Conservation (phyloP, 2,113 vertebrate genomes). For the Alexandromys fortis region DNA sequence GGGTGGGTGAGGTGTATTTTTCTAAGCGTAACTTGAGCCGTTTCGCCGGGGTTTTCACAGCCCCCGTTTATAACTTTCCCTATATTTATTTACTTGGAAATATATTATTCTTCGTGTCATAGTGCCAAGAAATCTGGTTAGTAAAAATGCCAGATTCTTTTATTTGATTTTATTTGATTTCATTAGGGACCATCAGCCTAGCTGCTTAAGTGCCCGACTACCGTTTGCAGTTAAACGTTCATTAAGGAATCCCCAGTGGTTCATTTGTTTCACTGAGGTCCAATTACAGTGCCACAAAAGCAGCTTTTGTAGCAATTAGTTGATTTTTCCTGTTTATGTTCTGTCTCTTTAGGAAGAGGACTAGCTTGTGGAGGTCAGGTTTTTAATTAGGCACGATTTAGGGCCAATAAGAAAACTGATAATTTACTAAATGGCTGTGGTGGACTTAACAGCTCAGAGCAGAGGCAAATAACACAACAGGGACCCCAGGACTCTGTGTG, state of each 20-base stretch:
- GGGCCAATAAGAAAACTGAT: slow-evolving; percentile 95
- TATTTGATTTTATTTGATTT: slow-evolving; percentile 97
- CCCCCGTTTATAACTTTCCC: slow-evolving; percentile 88
- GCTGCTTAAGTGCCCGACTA: slow-evolving; percentile 91
- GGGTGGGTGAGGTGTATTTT: slow-evolving; percentile 43
- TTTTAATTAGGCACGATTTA: slow-evolving; percentile 97
- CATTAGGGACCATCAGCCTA: slow-evolving; percentile 90
- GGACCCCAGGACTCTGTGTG: slow-evolving; percentile 81
- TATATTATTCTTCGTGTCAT: slow-evolving; percentile 87
- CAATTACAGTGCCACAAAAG: slow-evolving; percentile 95
- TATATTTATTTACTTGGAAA: slow-evolving; percentile 87
- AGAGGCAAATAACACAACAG: slow-evolving; percentile 87
- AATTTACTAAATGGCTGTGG: slow-evolving; percentile 92
- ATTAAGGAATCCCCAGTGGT: slow-evolving; percentile 95
- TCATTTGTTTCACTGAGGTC: slow-evolving; percentile 95
- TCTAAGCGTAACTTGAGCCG: slow-evolving; percentile 62
- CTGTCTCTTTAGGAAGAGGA: slow-evolving; percentile 93
- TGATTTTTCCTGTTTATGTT: slow-evolving; percentile 99
- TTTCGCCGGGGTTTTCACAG: slow-evolving; percentile 78
- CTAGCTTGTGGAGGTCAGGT: slow-evolving; percentile 91
- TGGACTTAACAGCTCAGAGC: slow-evolving; percentile 86
- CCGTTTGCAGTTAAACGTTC: slow-evolving; percentile 97
- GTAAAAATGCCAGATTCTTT: slow-evolving; percentile 94
- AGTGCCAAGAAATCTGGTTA: slow-evolving; percentile 92
- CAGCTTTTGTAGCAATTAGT: slow-evolving; percentile 95